These are phyloP conservation scores for Cebus imitator DNA, from an alignment of 2,113 vertebrate genomes.

Conservation along the genomic window DNA sequence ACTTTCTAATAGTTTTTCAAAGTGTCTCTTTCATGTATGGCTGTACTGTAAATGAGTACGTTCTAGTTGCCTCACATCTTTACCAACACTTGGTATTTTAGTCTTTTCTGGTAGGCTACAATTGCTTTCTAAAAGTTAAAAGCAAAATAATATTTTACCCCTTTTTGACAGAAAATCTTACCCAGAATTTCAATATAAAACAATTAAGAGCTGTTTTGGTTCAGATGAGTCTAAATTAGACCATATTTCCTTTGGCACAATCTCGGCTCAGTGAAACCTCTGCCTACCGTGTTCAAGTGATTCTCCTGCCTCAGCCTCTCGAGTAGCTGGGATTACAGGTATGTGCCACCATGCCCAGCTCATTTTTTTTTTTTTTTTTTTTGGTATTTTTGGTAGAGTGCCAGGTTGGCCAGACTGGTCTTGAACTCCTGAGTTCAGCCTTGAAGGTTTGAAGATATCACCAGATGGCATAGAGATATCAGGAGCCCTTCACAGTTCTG, in stretches of 20 bases:
- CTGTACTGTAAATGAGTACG: neutral
- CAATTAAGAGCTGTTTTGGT: neutral
- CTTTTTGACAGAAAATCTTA: neutral
- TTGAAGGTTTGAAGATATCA: neutral
- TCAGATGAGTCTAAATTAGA: neutral
- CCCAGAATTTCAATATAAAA: constrained; percentile 12
- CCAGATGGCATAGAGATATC: neutral
- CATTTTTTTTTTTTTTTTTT: too few species aligned
- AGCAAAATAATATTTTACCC: neutral
- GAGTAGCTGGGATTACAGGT: too few species aligned
- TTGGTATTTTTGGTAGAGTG: too few species aligned
- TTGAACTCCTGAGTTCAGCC: too few species aligned
- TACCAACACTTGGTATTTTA: neutral
- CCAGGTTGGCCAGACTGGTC: too few species aligned
- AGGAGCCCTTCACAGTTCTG: neutral
- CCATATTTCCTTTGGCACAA: neutral
- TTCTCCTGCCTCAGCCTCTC: too few species aligned
- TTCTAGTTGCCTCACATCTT: neutral
- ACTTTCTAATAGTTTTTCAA: neutral
- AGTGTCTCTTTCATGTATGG: neutral
- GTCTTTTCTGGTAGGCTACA: neutral
- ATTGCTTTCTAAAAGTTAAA: constrained; percentile 1
- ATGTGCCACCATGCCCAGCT: too few species aligned
- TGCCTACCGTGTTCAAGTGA: too few species aligned
- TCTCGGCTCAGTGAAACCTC: too few species aligned